Evolutionary conservation across 1,140 invertebrate species (phyloP).

Genomic region (Ladona fulva): DNA sequence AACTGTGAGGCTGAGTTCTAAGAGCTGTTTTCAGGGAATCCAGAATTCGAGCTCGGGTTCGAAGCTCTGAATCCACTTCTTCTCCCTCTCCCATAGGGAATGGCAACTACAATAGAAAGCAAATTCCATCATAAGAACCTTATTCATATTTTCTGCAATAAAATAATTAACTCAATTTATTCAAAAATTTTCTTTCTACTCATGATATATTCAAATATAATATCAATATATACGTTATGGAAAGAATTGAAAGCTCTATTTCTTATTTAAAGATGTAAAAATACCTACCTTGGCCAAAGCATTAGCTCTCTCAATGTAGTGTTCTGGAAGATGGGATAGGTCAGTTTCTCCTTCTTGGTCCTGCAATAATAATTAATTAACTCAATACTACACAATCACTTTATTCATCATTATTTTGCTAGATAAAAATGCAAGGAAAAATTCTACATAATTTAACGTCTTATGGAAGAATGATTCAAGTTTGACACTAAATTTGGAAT

Average conservation of each 20-base stretch:
- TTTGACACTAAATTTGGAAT: no score
- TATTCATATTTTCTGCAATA: no score
- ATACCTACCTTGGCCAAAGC: constrained; percentile 63
- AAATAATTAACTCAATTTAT: no score
- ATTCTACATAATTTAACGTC: not conserved
- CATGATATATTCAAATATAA: no score
- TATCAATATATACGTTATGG: no score
- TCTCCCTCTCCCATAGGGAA: constrained; percentile 51
- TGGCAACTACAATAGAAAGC: constrained; percentile 36
- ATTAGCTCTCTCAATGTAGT: constrained; percentile 77
- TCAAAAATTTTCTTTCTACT: no score
- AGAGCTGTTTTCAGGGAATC: constrained; percentile 89
- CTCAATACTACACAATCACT: not conserved
- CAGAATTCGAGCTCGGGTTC: constrained; percentile 61
- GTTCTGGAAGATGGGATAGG: constrained; percentile 66
- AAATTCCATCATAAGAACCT: no score
- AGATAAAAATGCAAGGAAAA: not conserved
- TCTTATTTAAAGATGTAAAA: no score
- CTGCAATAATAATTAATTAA: constrained; percentile 26
- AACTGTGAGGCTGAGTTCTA: constrained; percentile 88
- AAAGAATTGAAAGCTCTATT: no score
- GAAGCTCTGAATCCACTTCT: constrained; percentile 30
- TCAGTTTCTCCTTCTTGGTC: constrained; percentile 46
- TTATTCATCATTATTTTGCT: not conserved
- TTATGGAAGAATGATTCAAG: not conserved